Base-by-base conservation (phyloP, 37 sponge, comb jelly and placozoan genomes). In the Cliona cf. orientalis region DNA sequence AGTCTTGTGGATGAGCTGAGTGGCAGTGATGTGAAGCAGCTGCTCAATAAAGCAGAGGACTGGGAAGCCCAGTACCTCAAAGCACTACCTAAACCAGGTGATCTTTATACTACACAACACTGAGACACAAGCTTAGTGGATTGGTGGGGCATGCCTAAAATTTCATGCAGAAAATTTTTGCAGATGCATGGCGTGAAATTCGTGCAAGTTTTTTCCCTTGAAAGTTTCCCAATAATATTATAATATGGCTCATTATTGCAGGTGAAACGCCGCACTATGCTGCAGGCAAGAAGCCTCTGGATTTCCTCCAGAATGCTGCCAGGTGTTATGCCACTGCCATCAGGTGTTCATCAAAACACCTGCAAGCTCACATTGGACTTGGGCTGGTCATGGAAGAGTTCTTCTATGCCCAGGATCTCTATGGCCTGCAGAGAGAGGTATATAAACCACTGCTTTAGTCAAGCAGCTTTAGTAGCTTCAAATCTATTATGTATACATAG, bases 311-410 rank as follows among this genome's bases (percentile, higher is more conserved):
- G 59, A 76, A 28, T 6, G 84, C 84, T 57, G 76, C 88, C 36
- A 26, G 78, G 0, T 84, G 88, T 68, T 87, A 87, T 68, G 94
- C 95, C 45, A 87, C 91, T 72, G 98, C 95, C 38, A 70, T 95
- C 35, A 90, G 79, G 75, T 44, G 67, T 46, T 49, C 79, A 14
- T 83, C 96, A 25, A 76, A 73, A 23, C 69, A 80, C 39, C 34
- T 76, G 3, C 74, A 88, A 41, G 76, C 81, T 35, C 95, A 98
- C 79, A 14, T 90, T 22, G 76, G 84, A 38, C 74, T 98, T 53
- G 98, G 89, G 31, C 73, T 85, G 23, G 85, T 98, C 3, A 55
- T 98, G 80, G 96, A 98, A 66, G 98, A 98, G 81, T 62, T 92
- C 37, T 87, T 90, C 72, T 88, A 93, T 59, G 79, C 79, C 4